A percentile compares a stretch with the other conserved stretches of the same genome.
Evolutionary conservation across 2,888 invertebrate species (phyloP).

Genomic region (Limenitis camilla): DNA sequence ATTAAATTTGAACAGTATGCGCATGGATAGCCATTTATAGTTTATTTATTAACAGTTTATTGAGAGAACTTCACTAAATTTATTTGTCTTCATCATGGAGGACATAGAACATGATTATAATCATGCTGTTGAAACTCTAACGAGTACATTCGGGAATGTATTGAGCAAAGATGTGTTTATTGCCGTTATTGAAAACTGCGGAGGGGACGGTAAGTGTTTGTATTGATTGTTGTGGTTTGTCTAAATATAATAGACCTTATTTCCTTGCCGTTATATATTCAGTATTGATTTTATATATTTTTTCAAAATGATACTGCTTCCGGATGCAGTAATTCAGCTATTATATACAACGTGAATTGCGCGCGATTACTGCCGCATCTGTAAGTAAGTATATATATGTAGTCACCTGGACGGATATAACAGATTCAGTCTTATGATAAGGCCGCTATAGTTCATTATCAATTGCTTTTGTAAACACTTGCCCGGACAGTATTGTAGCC

Average conservation of each 20-base stretch:
- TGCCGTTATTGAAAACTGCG: slow-evolving; percentile 50
- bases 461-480: slow-evolving; percentile 15
- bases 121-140: slow-evolving; percentile 41
- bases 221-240: neutral
- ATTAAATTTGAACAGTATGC: too few relatives aligned
- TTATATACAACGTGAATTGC: slow-evolving; percentile 18
- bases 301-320: too few relatives aligned
- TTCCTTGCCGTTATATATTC: too few relatives aligned
- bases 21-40: neutral
- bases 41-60: slow-evolving; percentile 9
- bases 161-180: slow-evolving; percentile 46
- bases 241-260: too few relatives aligned
- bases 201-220: slow-evolving; percentile 55
- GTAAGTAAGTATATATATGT: slow-evolving; percentile 1
- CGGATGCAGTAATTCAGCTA: too few relatives aligned
- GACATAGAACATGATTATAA: slow-evolving; percentile 25
- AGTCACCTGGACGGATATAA: slow-evolving; percentile 2
- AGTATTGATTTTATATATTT: too few relatives aligned
- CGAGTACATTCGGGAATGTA: slow-evolving; percentile 48
- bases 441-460: slow-evolving; percentile 8
- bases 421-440: slow-evolving; percentile 8
- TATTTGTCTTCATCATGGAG: slow-evolving; percentile 17
- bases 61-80: neutral
- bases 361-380: slow-evolving; percentile 22
- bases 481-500: slow-evolving; percentile 14